Evolutionary conservation across 2,113 vertebrate genomes (phyloP).

Genomic region (Hemicordylus capensis): DNA sequence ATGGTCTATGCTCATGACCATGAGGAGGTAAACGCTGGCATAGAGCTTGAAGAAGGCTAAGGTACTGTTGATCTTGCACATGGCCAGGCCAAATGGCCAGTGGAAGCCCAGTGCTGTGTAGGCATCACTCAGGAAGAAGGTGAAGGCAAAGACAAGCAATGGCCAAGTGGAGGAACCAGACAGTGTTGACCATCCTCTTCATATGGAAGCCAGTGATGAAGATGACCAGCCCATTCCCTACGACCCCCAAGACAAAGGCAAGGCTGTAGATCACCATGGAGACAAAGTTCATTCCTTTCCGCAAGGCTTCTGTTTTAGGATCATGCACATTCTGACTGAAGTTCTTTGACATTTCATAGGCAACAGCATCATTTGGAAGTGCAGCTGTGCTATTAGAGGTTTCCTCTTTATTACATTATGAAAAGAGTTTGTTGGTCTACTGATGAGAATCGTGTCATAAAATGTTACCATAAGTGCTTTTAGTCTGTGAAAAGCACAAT

Average conservation of each 20-base stretch:
- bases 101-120: neutral
- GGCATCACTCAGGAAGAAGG: conserved; percentile 37
- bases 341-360: no score
- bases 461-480: no score
- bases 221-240: conserved; percentile 75
- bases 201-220: conserved; percentile 75
- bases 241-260: conserved; percentile 55
- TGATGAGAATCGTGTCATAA: no score
- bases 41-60: conserved; percentile 61
- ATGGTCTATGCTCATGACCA: conserved; percentile 76
- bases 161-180: conserved; percentile 77
- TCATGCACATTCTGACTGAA: neutral
- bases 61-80: conserved; percentile 70
- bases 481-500: no score
- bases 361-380: no score
- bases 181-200: conserved; percentile 69
- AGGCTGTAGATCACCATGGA: conserved; percentile 50
- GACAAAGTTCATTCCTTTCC: neutral
- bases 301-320: neutral
- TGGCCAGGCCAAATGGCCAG: conserved; percentile 64
- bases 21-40: conserved; percentile 71
- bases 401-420: no score
- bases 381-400: neutral
- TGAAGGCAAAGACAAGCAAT: conserved; percentile 74
- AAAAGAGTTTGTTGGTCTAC: no score